Conservation (phyloP, 53 echinoderm and acorn worm species). For the Patiria pectinifera region DNA sequence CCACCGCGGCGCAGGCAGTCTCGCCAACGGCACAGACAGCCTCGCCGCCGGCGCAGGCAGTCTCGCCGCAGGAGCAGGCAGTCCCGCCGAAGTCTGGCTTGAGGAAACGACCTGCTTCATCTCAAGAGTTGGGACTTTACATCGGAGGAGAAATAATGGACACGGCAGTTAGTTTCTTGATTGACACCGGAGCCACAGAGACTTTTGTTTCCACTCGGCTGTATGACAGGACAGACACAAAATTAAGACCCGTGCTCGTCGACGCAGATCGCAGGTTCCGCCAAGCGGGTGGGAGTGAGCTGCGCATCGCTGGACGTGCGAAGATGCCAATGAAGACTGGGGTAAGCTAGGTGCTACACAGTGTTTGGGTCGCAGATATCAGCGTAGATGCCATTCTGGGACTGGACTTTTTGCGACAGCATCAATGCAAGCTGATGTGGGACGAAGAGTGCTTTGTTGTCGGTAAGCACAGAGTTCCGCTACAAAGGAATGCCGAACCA, state of each 20-base stretch:
- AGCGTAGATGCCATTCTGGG: conserved; percentile 22
- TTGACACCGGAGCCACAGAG: conserved; percentile 27
- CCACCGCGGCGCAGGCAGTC: too few species aligned
- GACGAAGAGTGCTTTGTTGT: background rate
- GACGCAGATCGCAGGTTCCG: background rate
- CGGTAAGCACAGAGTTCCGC: too few species aligned
- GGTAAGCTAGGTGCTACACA: background rate
- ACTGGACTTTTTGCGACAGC: conserved; percentile 30
- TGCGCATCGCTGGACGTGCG: background rate
- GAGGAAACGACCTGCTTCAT: too few species aligned
- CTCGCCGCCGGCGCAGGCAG: too few species aligned
- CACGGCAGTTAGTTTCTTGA: background rate
- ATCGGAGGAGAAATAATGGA: too few species aligned
- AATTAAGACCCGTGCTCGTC: background rate
- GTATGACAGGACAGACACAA: background rate
- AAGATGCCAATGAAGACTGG: background rate
- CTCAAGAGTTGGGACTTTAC: too few species aligned
- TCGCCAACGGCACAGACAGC: too few species aligned
- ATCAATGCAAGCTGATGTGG: background rate
- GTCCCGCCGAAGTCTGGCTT: too few species aligned
- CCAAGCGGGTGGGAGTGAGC: conserved; percentile 24
- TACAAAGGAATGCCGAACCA: too few species aligned
- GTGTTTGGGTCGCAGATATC: conserved; percentile 39
- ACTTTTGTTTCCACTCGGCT: conserved; percentile 2
- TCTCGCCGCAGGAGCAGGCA: too few species aligned